Evolutionary conservation across 2,113 vertebrate genomes (phyloP), one percentile per base, ranked within the genome.

Genomic region (Dascyllus trimaculatus): DNA sequence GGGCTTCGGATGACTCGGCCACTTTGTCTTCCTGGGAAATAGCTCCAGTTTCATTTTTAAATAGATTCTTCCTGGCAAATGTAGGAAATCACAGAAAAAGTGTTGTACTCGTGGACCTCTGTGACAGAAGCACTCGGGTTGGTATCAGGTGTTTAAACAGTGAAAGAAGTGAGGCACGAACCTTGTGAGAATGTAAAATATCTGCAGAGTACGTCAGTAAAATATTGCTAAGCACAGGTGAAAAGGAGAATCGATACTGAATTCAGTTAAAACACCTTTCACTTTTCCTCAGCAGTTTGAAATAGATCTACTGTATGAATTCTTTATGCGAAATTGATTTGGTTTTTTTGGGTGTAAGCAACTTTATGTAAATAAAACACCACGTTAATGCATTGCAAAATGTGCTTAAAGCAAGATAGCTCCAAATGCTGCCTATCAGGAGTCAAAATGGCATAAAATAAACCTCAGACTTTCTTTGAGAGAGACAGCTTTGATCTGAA

Each of bases 31-130:
- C 45, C 72, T 0, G 35, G 32, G 43, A 26, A 53, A 52, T 1
- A 53, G 48, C 53, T 80, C 40, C 6, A 52, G 54, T 45, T 80
- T 78, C 26, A 57, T 61, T 74, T 2, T 58, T 18, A 53, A 77
- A 72, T 35, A 0, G 8, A 72, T 65, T 71, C 2, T 49, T 46
- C 57, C 19, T 11, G 2, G 58, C 53, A 46, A 64, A 66, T 46
- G 63, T 9, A 57, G 25, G 64, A 85, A 69, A 71, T 80, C 32
- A 24, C 24, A 13, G n/a, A 53, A 13, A 53, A 72, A 75, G 54
- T 11, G 17, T 43, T 65, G 26, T 6, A n/a, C 24, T n/a, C 45
- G 43, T 21, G 35, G 52, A 59, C 43, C 60, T 63, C 21, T 4
- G 21, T 6, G 45, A 81, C 66, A 24, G 58, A 21, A 66, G 22